phyloP scores from a whole-genome alignment of 1,140 invertebrate species.

The Papilio aristodemus region DNA sequence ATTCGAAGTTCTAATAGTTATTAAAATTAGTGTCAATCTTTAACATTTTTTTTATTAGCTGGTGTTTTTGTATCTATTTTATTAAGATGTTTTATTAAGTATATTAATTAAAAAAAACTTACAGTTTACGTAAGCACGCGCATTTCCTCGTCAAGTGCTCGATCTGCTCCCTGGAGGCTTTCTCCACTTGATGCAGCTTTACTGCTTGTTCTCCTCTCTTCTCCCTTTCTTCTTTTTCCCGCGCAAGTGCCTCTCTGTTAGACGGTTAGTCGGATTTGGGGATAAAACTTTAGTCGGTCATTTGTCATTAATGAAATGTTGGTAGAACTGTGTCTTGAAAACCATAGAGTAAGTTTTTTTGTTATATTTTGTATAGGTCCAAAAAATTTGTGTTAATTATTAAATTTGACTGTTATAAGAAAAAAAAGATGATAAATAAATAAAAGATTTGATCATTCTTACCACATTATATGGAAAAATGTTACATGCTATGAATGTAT shows the following conservation, averaged over 20 bases:
- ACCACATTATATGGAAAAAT: not conserved
- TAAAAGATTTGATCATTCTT: not conserved
- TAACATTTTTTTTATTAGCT: no score
- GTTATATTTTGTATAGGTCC: not conserved
- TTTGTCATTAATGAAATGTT: constrained; percentile 7
- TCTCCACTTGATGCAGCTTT: constrained; percentile 58
- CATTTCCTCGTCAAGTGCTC: constrained; percentile 78
- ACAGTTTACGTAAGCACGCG: constrained; percentile 78
- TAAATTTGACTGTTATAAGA: not conserved
- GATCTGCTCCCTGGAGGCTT: constrained; percentile 65
- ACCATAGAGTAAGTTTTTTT: not conserved
- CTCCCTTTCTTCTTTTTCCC: constrained; percentile 66
- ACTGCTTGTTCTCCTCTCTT: constrained; percentile 61
- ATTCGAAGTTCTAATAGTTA: no score
- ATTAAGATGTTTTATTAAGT: no score
- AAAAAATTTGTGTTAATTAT: not conserved
- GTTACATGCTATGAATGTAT: not conserved
- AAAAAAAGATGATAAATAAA: no score
- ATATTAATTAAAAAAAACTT: constrained; percentile 46
- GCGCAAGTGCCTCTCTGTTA: constrained; percentile 71
- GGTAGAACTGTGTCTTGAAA: constrained; percentile 1
- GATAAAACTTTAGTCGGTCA: constrained; percentile 46
- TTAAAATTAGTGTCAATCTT: no score
- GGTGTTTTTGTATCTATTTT: no score
- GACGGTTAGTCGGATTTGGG: constrained; percentile 52